These are phyloP conservation scores for Himalopsyche phryganea DNA, from an alignment of 1,140 invertebrate species.

Conservation along the genomic window DNA sequence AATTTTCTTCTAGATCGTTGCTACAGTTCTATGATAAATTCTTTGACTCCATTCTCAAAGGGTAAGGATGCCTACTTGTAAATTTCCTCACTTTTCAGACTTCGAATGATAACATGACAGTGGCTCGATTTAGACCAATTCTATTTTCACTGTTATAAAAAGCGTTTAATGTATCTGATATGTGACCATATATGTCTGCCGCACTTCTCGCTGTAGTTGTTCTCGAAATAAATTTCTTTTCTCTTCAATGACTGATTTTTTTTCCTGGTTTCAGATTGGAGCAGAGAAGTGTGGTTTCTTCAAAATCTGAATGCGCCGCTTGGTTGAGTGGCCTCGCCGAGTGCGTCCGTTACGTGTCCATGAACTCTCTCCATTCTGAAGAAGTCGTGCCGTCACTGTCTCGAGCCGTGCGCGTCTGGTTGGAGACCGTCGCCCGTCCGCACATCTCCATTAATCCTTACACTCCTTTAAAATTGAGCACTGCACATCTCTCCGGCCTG, in stretches of 20 bases:
- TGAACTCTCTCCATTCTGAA: conserved; percentile 44
- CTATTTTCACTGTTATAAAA: no score
- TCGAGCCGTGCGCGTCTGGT: conserved; percentile 22
- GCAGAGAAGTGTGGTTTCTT: conserved; percentile 50
- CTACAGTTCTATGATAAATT: conserved; percentile 63
- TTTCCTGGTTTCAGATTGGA: conserved; percentile 57
- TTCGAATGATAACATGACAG: no score
- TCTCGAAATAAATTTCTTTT: no score
- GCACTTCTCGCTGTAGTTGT: no score
- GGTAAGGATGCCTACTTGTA: no score
- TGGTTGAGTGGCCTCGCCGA: conserved; percentile 65
- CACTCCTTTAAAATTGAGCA: conserved; percentile 22
- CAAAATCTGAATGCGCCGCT: conserved; percentile 58
- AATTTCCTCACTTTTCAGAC: conserved; percentile 15
- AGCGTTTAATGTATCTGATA: no score
- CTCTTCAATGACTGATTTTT: no score
- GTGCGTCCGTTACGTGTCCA: conserved; percentile 63
- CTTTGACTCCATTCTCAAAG: conserved; percentile 62
- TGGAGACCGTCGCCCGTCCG: conserved; percentile 10
- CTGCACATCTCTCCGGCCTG: conserved; percentile 11
- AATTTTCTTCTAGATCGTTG: conserved; percentile 58
- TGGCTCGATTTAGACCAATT: no score
- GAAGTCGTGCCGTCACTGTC: conserved; percentile 9
- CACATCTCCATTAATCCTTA: conserved; percentile 23
- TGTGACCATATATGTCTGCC: no score